phyloP scores from a whole-genome alignment of 2,113 vertebrate species.

The Larimichthys crocea region DNA sequence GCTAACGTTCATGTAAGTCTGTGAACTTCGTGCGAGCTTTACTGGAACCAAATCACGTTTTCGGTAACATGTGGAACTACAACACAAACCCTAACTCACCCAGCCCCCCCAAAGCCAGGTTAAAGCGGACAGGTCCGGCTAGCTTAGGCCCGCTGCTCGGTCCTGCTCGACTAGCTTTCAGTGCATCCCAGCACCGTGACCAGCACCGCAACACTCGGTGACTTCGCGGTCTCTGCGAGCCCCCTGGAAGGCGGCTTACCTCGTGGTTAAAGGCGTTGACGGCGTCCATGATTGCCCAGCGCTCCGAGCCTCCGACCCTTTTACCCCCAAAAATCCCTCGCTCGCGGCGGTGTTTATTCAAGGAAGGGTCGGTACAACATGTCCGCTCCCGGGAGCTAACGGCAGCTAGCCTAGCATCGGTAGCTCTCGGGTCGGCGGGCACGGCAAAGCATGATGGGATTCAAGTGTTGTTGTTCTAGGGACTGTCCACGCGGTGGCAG shows the following conservation, averaged over 20 bases:
- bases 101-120: background rate
- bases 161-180: constrained; percentile 47
- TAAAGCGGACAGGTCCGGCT: constrained; percentile 30
- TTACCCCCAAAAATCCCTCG: constrained; percentile 47
- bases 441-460: constrained; percentile 83
- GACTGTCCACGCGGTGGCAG: constrained; percentile 52
- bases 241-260: constrained; percentile 77
- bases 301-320: constrained; percentile 30
- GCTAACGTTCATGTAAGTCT: constrained; percentile 12
- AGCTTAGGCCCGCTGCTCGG: constrained; percentile 56
- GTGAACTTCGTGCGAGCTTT: constrained; percentile 40
- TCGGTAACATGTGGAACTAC: background rate
- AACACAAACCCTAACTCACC: background rate
- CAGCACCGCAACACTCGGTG: constrained; percentile 48
- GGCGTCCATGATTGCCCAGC: constrained; percentile 87
- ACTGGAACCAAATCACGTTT: background rate
- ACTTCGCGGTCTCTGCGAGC: constrained; percentile 29
- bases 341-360: constrained; percentile 68
- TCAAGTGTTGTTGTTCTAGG: background rate
- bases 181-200: constrained; percentile 48
- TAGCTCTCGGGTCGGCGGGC: constrained; percentile 74
- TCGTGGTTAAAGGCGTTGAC: constrained; percentile 93
- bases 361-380: constrained; percentile 83
- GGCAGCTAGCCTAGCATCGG: constrained; percentile 72
- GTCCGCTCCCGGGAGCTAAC: constrained; percentile 84